Evolutionary conservation across 1,140 invertebrate genomes (phyloP).

Genomic region (Ips typographus): DNA sequence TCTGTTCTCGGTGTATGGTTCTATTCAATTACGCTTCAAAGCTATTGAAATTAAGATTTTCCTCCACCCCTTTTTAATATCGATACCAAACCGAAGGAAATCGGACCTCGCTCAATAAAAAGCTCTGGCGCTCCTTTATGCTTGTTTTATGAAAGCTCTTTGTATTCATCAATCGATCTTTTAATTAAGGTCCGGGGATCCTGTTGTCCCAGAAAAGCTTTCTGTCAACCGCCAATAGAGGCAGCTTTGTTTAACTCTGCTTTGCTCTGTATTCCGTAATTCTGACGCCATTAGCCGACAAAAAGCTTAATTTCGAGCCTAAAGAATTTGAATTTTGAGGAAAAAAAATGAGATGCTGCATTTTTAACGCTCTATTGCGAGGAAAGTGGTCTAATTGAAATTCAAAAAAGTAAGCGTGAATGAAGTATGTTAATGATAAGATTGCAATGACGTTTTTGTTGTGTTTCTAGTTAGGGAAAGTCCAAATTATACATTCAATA

Average conservation of each 20-base stretch:
- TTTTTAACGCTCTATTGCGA: no score
- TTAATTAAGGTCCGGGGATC: conserved; percentile 19
- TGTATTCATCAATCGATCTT: conserved; percentile 21
- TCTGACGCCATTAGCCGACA: conserved; percentile 12
- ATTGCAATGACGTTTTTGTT: no score
- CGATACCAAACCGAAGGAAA: neutral
- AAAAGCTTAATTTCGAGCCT: neutral
- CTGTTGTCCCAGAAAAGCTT: conserved; percentile 8
- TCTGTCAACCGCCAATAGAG: conserved; percentile 9
- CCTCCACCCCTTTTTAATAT: neutral
- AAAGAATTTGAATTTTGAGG: no score
- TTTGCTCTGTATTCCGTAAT: conserved; percentile 13
- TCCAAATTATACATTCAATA: no score
- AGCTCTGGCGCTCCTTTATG: conserved; percentile 4
- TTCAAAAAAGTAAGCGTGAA: no score
- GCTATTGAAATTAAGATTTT: neutral
- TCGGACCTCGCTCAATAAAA: conserved; percentile 11
- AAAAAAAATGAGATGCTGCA: no score
- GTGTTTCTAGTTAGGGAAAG: no score
- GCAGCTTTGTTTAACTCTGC: conserved; percentile 18
- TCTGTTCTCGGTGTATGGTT: no score
- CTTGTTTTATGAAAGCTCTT: conserved; percentile 22
- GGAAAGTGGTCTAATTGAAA: no score
- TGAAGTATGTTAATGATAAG: no score
- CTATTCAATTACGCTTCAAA: no score